These are phyloP conservation scores for Hydrophis major DNA, from an alignment of 2,797 vertebrate genomes.

Conservation along the genomic window DNA sequence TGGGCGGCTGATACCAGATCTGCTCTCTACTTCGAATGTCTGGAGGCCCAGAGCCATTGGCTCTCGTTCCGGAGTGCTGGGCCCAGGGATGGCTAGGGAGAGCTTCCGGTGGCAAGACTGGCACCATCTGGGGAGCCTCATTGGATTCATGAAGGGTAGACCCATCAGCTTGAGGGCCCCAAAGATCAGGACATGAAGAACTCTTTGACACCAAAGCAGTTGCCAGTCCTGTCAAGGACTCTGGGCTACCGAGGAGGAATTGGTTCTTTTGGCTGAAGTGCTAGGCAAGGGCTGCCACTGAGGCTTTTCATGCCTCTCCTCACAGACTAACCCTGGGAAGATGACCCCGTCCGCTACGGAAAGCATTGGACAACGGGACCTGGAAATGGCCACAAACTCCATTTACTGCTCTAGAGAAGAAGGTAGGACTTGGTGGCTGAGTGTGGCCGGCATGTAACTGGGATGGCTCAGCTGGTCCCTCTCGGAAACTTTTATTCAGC, in stretches of 20 bases:
- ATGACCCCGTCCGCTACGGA: background rate
- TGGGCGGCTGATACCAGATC: background rate
- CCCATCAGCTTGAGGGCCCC: background rate
- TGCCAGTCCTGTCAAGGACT: background rate
- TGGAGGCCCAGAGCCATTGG: background rate
- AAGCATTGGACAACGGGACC: conserved; percentile 6
- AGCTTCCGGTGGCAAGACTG: background rate
- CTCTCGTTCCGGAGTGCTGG: background rate
- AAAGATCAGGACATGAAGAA: background rate
- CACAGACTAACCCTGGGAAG: conserved; percentile 51
- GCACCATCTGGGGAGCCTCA: background rate
- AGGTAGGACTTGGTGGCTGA: conserved; percentile 70
- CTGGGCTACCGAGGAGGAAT: background rate
- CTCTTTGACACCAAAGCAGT: background rate
- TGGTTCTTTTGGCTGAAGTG: background rate
- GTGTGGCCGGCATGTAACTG: too few species aligned
- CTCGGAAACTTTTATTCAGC: background rate
- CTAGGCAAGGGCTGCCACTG: background rate
- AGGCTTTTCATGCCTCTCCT: background rate
- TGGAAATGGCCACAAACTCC: conserved; percentile 94
- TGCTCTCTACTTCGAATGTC: too few species aligned
- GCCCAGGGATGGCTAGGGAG: background rate
- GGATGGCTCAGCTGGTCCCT: too few species aligned
- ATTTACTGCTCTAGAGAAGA: conserved; percentile 91
- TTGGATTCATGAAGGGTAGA: background rate